Base-by-base conservation (phyloP, 2,888 invertebrate species). In the Seira sanloemensis region DNA sequence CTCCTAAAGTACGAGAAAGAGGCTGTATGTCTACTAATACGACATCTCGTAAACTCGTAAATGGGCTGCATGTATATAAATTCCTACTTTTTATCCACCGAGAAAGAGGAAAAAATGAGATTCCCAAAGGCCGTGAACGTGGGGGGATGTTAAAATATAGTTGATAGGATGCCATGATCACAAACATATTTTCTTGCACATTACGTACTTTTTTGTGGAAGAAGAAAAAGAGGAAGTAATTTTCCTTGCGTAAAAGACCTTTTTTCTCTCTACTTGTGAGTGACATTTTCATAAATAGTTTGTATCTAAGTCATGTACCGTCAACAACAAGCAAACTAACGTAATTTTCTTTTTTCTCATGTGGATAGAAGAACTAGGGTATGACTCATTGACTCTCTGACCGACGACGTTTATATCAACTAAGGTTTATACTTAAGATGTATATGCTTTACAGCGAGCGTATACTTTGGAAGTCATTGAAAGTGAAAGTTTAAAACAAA, bases 241-340 rank as follows among this genome's bases (percentile, higher is more conserved):
- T 65, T 18, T 27, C 16, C 18, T 65, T 50, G 24, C 58, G 65
- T 19, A 50, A 69, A 58, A 65, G 50, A 66, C 23, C 58, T 71
- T 2, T 62, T 66, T 76, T 46, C 50, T 67, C 24, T 67, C n/a
- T n/a, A n/a, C n/a, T n/a, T 37, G 78, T 74, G 27, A 24, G 69
- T 81, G 69, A 75, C 65, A 76, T 76, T 81, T 75, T 76, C 81
- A 81, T 81, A 81, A 80, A 81, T 75, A 81, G 76, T 68, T 66
- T 69, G 27, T 50, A 62, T 65, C 23, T 26, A 1, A 21, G 18
- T 26, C 21, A 26, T 25, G 19, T 25, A 19, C 12, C 25, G n/a
- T 21, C 67, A 2, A n/a, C 67, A 68, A 68, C 25, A 25, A n/a
- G 16, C 25, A 9, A 1, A 24, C 67, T 24, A 7, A 24, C 24